Base-by-base conservation (phyloP, 2,888 invertebrate species). In the Stenurella melanura region DNA sequence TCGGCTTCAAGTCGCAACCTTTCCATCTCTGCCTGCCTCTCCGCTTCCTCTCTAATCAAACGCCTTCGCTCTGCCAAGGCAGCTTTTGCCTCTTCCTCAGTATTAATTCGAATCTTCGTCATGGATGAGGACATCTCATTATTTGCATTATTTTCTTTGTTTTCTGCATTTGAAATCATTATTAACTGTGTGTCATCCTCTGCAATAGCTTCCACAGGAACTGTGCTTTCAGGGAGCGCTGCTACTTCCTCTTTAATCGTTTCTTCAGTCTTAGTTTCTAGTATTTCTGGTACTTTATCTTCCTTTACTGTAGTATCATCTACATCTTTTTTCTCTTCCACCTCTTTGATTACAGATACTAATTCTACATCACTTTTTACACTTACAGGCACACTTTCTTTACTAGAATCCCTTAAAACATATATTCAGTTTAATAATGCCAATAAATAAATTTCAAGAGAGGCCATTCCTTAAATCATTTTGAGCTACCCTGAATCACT, bases 61-160 rank as follows among this genome's bases (percentile, higher is more conserved):
- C 97, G 92, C 81, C 98, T 91, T 78, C 96, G 92, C 91, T 98
- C 98, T 0, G 98, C 97, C 74, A 98, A 90, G 74, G 97, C 97
- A 18, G 97, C 97, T 90, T 97, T 98, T 10, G 98, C 98, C 88
- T 97, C 94, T 89, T 96, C 97, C 90, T 97, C 97, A 2, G 97
- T 97, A 11, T 95, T 96, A 82, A 97, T 96, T 82, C 94, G 91
- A 38, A 91, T 91, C 87, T 93, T 94, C 77, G 92, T 93, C 92
- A 94, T 93, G 50, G 94, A 94, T 64, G 94, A 92, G 82, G 91
- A 87, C 89, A 90, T 89, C 82, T 89, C 89, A 71, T 80, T 86
- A 69, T 82, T 82, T 26, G 74, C n/a, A 12, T 42, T 56, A 73
- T 78, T 76, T 34, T 80, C 81, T 64, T 78, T 73, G 57, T 77